Evolutionary conservation across 64 coral and sea anemone genomes (phyloP).

Genomic region (Pocillopora verrucosa): DNA sequence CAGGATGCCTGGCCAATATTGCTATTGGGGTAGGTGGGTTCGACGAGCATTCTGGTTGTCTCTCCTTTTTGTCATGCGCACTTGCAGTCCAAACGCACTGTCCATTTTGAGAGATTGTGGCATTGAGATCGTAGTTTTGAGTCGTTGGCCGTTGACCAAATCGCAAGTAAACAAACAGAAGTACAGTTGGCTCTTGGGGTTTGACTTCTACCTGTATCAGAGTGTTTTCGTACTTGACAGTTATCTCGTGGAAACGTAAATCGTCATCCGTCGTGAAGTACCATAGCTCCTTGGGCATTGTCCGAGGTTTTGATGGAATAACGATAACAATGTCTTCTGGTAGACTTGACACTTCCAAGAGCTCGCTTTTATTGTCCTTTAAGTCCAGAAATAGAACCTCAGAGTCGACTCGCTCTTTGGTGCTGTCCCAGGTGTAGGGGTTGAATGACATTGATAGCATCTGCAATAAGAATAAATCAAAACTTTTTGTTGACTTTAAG

Average conservation of each 20-base stretch:
- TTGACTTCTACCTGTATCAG: too few species aligned
- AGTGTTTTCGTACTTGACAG: too few species aligned
- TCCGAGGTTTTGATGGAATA: not conserved
- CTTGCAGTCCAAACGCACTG: too few species aligned
- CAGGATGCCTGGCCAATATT: not conserved
- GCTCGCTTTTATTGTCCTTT: constrained; percentile 9
- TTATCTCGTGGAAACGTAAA: too few species aligned
- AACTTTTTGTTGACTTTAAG: too few species aligned
- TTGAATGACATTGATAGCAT: too few species aligned
- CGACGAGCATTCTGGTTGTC: too few species aligned
- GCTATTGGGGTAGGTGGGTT: too few species aligned
- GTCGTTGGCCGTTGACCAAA: not conserved
- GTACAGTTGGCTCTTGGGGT: too few species aligned
- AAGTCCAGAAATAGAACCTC: not conserved
- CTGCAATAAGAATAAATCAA: constrained; percentile 1
- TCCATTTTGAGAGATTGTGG: not conserved
- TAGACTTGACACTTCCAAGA: not conserved
- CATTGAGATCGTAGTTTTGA: not conserved
- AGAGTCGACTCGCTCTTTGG: too few species aligned
- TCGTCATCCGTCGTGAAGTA: not conserved
- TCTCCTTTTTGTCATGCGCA: too few species aligned
- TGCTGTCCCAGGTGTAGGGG: too few species aligned
- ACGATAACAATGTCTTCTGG: not conserved
- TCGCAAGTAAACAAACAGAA: not conserved
- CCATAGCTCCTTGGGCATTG: not conserved